Base-by-base conservation (phyloP, 30 jellyfish, hydroid and myxozoan species). In the Aurelia sp. region DNA sequence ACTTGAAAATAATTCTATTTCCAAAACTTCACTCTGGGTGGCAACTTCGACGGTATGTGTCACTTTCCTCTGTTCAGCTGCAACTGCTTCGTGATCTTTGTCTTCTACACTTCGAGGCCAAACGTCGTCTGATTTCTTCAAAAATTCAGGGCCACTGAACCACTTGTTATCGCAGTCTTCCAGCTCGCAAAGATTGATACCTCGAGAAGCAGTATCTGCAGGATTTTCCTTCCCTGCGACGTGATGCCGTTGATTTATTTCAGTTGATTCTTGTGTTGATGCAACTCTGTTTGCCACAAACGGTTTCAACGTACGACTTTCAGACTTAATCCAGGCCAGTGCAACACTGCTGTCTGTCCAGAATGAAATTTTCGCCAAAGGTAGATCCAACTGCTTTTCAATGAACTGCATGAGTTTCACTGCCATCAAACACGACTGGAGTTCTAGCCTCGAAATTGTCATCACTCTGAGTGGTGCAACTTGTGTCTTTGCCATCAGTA, bases 331-430 rank as follows among this genome's bases (percentile, higher is more conserved):
- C 48, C 48, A 4, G 48, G 48, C 48, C 48, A 38, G 48, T 38
- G 78, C 94, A 63, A 53, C 65, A 17, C 65, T 85, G 44, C 80
- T 69, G 62, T 83, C 92, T 59, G 85, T 83, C 92, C 92, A 83
- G 75, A 70, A 83, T 8, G 68, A 57, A 38, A 35, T 74, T 74
- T 63, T 61, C 86, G 5, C 75, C 80, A 41, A 15, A 33, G 59
- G 71, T 52, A 61, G 57, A 35, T 52, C 78, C 30, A 61, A 24
- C 31, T 60, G 76, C 33, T 63, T 64, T 53, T 50, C 69, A 22
- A 85, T 83, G 44, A 59, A 51, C 78, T 72, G 62, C 60, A 72
- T 52, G 72, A 83, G 87, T 55, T 62, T 70, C 48, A 62, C 68
- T 20, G 79, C 90, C 76, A 85, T 88, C 1, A 85, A 20, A 51